phyloP scores from a whole-genome alignment of 2,797 vertebrate species.

The Thripadectes ignobilis region DNA sequence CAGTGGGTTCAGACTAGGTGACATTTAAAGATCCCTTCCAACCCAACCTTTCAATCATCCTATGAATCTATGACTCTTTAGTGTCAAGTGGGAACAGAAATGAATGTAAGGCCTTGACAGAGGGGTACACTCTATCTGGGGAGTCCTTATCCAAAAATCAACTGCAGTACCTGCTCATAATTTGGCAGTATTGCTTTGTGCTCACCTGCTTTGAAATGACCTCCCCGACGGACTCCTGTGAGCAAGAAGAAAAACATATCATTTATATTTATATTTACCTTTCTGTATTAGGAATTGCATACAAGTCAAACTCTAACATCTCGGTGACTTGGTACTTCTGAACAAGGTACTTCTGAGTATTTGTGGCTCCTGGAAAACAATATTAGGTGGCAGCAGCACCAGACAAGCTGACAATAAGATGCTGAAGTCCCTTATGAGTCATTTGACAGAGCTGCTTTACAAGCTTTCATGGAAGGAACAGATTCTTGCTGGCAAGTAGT shows the following conservation, averaged over 20 bases:
- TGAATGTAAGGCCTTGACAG: neutral
- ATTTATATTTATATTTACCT: neutral
- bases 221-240: neutral
- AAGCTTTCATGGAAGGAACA: neutral
- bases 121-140: accelerated
- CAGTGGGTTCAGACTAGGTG: neutral
- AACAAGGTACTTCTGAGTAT: neutral
- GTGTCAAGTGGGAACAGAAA: neutral
- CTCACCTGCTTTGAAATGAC: neutral
- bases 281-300: neutral
- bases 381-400: neutral
- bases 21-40: neutral
- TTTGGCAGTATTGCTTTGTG: neutral
- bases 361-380: neutral
- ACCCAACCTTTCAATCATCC: neutral
- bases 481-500: neutral
- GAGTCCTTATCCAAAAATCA: neutral
- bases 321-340: neutral
- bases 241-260: accelerated
- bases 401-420: neutral
- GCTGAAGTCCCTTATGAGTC: neutral
- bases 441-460: neutral
- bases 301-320: neutral
- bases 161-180: neutral
- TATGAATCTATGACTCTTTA: neutral